A percentile compares a stretch with the other conserved stretches of the same genome.
These are phyloP conservation scores for Ptiloglossa arizonensis DNA, from an alignment of 1,140 invertebrate genomes.

Conservation along the genomic window DNA sequence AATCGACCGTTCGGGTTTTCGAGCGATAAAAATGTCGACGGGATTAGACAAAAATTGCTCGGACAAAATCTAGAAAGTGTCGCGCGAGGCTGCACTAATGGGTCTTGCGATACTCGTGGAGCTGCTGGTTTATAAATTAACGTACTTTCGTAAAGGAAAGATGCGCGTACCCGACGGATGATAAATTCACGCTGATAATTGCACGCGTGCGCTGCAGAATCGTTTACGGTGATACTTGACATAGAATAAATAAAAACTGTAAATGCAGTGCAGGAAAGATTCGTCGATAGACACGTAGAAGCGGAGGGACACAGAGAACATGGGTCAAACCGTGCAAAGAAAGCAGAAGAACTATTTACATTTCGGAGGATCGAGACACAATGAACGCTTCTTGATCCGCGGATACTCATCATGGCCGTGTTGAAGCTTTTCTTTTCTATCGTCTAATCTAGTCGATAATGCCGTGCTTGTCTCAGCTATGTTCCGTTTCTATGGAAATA, in stretches of 20 bases:
- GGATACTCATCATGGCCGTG: not conserved
- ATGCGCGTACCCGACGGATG: no score
- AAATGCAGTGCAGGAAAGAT: not conserved
- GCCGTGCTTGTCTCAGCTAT: not conserved
- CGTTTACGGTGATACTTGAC: not conserved
- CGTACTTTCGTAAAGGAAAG: not conserved
- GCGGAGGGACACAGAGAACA: slow-evolving; percentile 28
- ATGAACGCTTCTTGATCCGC: not conserved
- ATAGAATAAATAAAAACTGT: not conserved
- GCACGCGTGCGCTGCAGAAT: not conserved
- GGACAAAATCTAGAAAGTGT: no score
- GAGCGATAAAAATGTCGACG: no score
- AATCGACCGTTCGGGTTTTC: no score
- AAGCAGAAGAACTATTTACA: slow-evolving; percentile 27
- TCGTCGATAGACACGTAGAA: slow-evolving; percentile 21
- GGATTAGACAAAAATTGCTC: no score
- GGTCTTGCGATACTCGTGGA: no score
- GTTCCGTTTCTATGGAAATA: not conserved
- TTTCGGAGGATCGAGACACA: not conserved
- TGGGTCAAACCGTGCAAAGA: not conserved
- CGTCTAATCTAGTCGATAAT: not conserved
- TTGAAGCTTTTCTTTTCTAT: not conserved
- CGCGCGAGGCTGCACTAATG: no score
- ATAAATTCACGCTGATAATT: not conserved
- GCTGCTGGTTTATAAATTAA: no score